phyloP scores from a whole-genome alignment of 64 coral and sea anemone genomes.

The Anthopleura sola region DNA sequence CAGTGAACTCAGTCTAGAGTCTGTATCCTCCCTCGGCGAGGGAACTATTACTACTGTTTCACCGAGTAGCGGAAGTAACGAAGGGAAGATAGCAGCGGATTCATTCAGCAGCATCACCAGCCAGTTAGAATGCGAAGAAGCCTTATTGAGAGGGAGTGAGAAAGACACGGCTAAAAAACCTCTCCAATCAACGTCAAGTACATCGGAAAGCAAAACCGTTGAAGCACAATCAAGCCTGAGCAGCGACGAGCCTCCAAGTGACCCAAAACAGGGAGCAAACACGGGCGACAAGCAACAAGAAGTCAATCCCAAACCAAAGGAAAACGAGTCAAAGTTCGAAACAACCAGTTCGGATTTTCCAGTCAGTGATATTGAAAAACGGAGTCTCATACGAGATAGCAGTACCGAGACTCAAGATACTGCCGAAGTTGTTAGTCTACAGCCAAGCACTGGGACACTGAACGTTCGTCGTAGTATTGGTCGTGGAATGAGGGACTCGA shows the following conservation, averaged over 20 bases:
- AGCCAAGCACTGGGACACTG: background rate
- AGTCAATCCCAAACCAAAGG: background rate
- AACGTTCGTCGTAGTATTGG: background rate
- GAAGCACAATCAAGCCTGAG: constrained; percentile 21
- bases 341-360: constrained; percentile 16
- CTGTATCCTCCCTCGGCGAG: background rate
- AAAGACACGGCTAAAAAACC: background rate
- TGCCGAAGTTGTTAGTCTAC: background rate
- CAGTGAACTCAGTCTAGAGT: constrained; percentile 10
- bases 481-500: constrained; percentile 16
- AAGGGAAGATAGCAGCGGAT: background rate
- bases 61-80: background rate
- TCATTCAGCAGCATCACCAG: background rate
- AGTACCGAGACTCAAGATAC: constrained; percentile 20
- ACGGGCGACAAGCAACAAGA: background rate
- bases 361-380: constrained; percentile 9
- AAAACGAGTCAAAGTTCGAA: background rate
- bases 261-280: background rate
- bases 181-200: background rate
- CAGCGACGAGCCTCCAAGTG: background rate
- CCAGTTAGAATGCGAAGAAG: background rate
- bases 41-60: background rate
- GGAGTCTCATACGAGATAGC: constrained; percentile 9
- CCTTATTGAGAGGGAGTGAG: background rate
- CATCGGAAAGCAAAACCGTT: background rate